Evolutionary conservation across 2,797 vertebrate genomes (phyloP), one percentile per base, ranked within the genome.

Genomic region (Hypotaenidia philippensis): DNA sequence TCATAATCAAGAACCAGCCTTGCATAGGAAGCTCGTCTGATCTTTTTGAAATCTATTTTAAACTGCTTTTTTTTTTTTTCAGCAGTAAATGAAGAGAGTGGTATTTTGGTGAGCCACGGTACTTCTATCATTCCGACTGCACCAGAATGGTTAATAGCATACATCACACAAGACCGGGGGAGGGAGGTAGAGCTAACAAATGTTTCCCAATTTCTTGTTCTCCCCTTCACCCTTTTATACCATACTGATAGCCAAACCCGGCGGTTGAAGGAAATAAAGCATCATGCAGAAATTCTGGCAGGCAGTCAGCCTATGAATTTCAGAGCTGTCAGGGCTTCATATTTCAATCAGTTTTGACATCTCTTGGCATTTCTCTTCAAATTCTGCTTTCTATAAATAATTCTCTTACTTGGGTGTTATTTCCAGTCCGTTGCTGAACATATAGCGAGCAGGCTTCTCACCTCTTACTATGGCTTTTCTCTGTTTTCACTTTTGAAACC

Each of bases 311-410:
- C 90, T 93, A 50, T 52, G 94, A 89, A 97, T 96, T 97, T 97
- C 89, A 91, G 63, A 89, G 64, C 77, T 97, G 95, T 97, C 97
- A 96, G 95, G 85, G 60, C 71, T 96, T 74, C 91, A 65, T 59
- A 27, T 97, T 97, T 98, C 97, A 98, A 98, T 98, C 97, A 97
- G 86, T 96, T 96, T 69, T 96, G 97, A 97, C 93, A 97, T 65
- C 72, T 95, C 88, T 81, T 94, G 94, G 64, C 90, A 97, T 96
- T 96, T 96, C 56, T 92, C 94, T 96, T 97, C 88, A 95, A 90
- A 96, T 90, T 94, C 66, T 66, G 50, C 68, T 77, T 96, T 96
- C 96, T 97, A 98, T 97, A 97, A 97, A 97, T 97, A 98, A 97
- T 96, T 97, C 83, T 27, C 77, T 96, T 94, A 89, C 77, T 92